phyloP scores from a whole-genome alignment of 2,888 invertebrate genomes.

The Sclerodermus sp. region DNA sequence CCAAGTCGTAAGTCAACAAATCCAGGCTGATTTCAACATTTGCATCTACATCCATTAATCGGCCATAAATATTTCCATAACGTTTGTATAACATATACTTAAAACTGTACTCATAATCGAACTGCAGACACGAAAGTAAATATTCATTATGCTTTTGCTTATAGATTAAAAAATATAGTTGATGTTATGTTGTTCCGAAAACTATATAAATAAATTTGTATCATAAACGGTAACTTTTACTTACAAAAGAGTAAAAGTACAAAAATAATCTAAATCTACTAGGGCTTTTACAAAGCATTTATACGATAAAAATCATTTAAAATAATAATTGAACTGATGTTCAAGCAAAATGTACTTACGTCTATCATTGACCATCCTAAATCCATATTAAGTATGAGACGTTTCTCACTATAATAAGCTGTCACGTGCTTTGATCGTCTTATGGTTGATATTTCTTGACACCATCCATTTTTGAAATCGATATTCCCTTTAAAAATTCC shows the following conservation, averaged over 20 bases:
- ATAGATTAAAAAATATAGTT: too few species aligned
- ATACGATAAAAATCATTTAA: too few species aligned
- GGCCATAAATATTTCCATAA: constrained; percentile 27
- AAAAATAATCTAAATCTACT: too few species aligned
- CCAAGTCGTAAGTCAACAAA: constrained; percentile 15
- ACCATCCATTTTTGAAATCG: constrained; percentile 29
- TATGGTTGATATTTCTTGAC: constrained; percentile 34
- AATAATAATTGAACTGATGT: too few species aligned
- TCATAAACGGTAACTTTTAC: too few species aligned
- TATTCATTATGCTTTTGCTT: too few species aligned
- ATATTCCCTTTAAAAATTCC: constrained; percentile 26
- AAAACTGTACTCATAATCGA: constrained; percentile 30
- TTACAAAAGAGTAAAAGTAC: too few species aligned
- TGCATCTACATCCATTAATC: constrained; percentile 18
- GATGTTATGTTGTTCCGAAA: too few species aligned
- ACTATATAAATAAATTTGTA: too few species aligned
- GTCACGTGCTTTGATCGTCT: constrained; percentile 27
- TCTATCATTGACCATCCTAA: constrained; percentile 32
- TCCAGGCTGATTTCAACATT: constrained; percentile 19
- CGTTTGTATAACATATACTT: constrained; percentile 22
- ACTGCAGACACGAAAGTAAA: too few species aligned
- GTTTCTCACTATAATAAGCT: constrained; percentile 22
- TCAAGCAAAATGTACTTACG: constrained; percentile 26
- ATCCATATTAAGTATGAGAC: constrained; percentile 23
- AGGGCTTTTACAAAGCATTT: too few species aligned